Conservation (phyloP, 2,113 vertebrate genomes). For the Zootoca vivipara region DNA sequence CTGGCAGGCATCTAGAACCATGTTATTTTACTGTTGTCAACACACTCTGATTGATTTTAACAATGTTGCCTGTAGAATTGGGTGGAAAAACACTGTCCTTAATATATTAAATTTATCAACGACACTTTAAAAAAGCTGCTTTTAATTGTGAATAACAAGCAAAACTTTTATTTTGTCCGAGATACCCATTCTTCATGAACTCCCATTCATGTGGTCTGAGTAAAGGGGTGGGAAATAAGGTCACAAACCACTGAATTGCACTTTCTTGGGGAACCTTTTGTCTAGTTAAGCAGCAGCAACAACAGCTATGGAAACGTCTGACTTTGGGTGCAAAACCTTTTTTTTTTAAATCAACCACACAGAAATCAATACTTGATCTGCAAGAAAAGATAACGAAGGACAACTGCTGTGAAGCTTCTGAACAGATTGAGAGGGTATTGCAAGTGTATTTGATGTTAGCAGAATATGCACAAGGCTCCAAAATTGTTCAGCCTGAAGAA, state of each 20-base stretch:
- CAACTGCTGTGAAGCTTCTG: conserved; percentile 64
- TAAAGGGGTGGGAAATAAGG: neutral
- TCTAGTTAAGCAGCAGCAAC: neutral
- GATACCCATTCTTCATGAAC: neutral
- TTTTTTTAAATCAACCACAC: conserved; percentile 30
- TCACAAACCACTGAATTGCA: neutral
- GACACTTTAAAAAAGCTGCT: neutral
- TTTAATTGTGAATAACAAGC: neutral
- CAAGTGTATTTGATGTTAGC: conserved; percentile 83
- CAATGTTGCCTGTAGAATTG: neutral
- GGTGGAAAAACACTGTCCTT: neutral
- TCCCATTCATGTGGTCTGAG: neutral
- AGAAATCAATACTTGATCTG: conserved; percentile 75
- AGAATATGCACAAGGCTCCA: conserved; percentile 83
- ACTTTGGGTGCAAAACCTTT: conserved; percentile 24
- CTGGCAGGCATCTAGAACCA: neutral
- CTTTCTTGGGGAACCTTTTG: conserved; percentile 29
- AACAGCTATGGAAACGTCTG: neutral
- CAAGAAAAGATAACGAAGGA: conserved; percentile 64
- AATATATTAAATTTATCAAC: no score
- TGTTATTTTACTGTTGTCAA: neutral
- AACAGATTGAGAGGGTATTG: conserved; percentile 88
- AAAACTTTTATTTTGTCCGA: neutral
- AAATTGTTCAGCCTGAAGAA: conserved; percentile 81
- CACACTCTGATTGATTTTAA: neutral